Base-by-base conservation (phyloP, 2,113 vertebrate genomes). In the Cathartes aura region DNA sequence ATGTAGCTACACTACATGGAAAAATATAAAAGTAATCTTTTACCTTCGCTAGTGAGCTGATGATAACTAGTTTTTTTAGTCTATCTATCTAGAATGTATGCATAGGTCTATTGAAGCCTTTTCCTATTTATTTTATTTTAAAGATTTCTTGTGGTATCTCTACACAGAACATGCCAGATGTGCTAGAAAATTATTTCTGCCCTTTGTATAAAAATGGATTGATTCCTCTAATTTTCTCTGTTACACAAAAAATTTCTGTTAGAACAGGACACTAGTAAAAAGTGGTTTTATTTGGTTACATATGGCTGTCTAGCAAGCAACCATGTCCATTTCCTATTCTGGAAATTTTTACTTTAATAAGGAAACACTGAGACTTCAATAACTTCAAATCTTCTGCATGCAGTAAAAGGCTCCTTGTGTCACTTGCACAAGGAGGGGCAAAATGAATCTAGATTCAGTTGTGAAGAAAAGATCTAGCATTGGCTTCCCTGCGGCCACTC, bases 191-290 rank as follows among this genome's bases (percentile, higher is more conserved):
- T 91, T 67, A 82, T 94, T 93, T 73, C 52, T 78, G 42, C 30
- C 53, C 32, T 59, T 88, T 93, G 76, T 94, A 42, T 53, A 91
- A 91, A 96, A 95, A 72, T 47, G 56, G 34, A 90, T 68, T 93
- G 71, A 96, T 98, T 96, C 32, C 2, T 11, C 26, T 12, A 11
- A 72, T 83, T 87, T 93, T 94, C 64, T 93, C 60, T 91, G 67
- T 96, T 87, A 73, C 43, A 95, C 43, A 82, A 19, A 85, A 42
- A 85, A 76, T 96, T 97, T 91, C 80, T 91, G 5, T 58, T 94
- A 93, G 93, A 96, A 90, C 42, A 75, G 48, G 88, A 90, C 60
- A 50, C 34, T 42, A 43, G 42, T 97, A 94, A 91, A 91, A 97
- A 86, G 47, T 76, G 29, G 11, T 32, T 94, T 90, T 71, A 48